Conservation (phyloP, 2,888 invertebrate genomes). For the Dolichopus griseipennis region DNA sequence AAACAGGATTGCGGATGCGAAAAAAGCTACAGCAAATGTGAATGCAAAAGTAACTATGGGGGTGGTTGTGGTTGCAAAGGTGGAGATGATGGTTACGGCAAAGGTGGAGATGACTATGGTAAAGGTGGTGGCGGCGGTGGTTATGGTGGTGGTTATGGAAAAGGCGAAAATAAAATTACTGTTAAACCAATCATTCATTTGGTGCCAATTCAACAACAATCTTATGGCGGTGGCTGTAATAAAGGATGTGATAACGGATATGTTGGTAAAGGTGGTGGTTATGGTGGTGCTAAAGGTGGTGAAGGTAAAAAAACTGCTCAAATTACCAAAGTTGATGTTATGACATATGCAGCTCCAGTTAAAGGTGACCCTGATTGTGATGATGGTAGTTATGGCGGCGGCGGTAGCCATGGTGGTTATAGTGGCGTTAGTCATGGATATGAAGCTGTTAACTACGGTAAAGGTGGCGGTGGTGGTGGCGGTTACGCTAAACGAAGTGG, state of each 20-base stretch:
- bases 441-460: constrained; percentile 15
- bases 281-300: no score
- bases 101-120: no score
- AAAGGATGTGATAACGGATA: background rate
- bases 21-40: background rate
- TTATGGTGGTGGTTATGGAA: no score
- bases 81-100: no score
- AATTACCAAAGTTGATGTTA: constrained; percentile 11
- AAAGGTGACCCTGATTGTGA: constrained; percentile 14
- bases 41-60: background rate
- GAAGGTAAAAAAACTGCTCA: background rate
- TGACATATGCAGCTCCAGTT: background rate
- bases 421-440: constrained; percentile 18
- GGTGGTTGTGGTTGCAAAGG: no score
- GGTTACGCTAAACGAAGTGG: background rate
- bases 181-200: background rate
- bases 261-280: no score
- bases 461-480: constrained; percentile 12
- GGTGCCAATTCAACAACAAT: background rate
- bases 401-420: constrained; percentile 19
- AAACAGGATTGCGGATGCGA: no score
- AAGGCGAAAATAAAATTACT: background rate
- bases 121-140: no score
- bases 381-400: constrained; percentile 15
- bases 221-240: background rate